These are phyloP conservation scores for Neodiprion pinetum DNA, from an alignment of 1,140 invertebrate genomes.

Conservation along the genomic window DNA sequence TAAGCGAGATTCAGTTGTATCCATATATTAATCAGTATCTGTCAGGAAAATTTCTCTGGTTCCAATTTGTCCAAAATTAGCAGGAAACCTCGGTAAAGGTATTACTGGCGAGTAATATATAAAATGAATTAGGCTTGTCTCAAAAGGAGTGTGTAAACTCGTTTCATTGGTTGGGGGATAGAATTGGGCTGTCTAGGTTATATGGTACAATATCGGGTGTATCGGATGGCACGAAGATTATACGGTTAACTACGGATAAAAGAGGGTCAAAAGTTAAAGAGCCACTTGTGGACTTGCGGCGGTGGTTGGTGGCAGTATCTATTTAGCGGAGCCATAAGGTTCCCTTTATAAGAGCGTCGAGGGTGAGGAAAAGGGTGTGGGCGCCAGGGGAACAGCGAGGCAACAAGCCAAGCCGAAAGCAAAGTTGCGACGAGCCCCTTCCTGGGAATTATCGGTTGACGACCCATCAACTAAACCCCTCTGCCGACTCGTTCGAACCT, in stretches of 20 bases:
- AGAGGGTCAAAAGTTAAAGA: slow-evolving; percentile 64
- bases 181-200: too few species aligned
- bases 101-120: too few species aligned
- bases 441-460: slow-evolving; percentile 64
- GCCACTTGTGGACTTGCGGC: slow-evolving; percentile 60
- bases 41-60: too few species aligned
- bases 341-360: slow-evolving; percentile 57
- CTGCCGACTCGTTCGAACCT: slow-evolving; percentile 63
- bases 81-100: too few species aligned
- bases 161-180: too few species aligned
- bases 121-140: too few species aligned
- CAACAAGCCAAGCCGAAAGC: slow-evolving; percentile 9
- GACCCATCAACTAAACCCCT: slow-evolving; percentile 63
- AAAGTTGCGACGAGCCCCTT: slow-evolving; percentile 27
- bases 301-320: slow-evolving; percentile 56
- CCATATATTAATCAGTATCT: too few species aligned
- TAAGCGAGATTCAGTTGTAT: too few species aligned
- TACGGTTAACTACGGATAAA: slow-evolving; percentile 60
- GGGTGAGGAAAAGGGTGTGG: background rate
- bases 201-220: background rate
- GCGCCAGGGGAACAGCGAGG: background rate
- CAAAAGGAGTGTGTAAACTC: too few species aligned
- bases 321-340: slow-evolving; percentile 63
- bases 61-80: too few species aligned
- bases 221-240: slow-evolving; percentile 42